Evolutionary conservation across 2,113 vertebrate species (phyloP).

Genomic region (Ornithorhynchus anatinus): DNA sequence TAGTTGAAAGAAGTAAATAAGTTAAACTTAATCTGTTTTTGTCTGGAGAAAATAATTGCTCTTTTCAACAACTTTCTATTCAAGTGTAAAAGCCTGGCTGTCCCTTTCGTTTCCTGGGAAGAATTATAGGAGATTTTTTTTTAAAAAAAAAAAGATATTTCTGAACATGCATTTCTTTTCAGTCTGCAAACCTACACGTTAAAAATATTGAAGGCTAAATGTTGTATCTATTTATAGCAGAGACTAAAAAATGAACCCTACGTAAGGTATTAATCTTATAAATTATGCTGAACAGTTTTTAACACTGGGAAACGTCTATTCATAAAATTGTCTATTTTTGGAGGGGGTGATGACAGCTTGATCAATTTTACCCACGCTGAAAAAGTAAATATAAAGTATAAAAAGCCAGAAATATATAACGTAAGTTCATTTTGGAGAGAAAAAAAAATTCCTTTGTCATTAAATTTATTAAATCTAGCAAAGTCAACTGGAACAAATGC

Average conservation of each 20-base stretch:
- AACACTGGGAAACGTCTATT: neutral
- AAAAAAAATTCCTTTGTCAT: slow-evolving; percentile 5
- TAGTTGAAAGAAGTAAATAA: neutral
- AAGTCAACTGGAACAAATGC: too few relatives aligned
- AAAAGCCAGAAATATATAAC: too few relatives aligned
- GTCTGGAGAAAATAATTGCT: slow-evolving; percentile 1
- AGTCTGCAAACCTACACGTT: neutral
- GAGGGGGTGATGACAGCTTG: neutral
- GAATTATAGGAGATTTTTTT: slow-evolving; percentile 4
- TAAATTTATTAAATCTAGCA: slow-evolving; percentile 29
- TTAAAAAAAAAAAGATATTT: slow-evolving; percentile 7
- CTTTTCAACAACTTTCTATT: slow-evolving; percentile 10
- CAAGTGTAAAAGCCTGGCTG: neutral
- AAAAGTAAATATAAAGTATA: too few relatives aligned
- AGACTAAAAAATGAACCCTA: slow-evolving; percentile 8
- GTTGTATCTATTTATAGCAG: neutral
- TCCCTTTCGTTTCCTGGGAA: neutral
- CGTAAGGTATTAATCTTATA: neutral
- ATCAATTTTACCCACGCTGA: neutral
- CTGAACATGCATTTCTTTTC: neutral
- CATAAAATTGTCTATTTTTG: neutral
- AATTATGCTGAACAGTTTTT: slow-evolving; percentile 3
- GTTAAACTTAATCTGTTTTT: slow-evolving; percentile 27
- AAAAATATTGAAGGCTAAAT: neutral
- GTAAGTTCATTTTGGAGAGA: neutral